Percentiles rank a stretch among this genome's conserved stretches.
These are phyloP conservation scores for Cepaea nemoralis DNA, from an alignment of 1,140 invertebrate genomes.

Conservation along the genomic window DNA sequence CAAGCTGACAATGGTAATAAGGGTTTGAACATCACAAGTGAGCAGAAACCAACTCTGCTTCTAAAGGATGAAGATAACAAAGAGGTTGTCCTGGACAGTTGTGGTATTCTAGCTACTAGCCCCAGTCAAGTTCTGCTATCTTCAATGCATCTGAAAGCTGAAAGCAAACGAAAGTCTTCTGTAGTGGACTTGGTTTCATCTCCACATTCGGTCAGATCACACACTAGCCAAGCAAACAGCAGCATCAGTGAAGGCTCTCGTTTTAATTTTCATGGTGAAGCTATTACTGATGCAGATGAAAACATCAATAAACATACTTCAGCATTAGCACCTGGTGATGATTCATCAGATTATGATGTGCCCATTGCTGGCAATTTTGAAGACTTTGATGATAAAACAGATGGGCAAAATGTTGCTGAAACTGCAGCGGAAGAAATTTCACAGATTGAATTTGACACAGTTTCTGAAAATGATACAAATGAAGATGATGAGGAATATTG, in stretches of 20 bases:
- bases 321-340: neutral
- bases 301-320: neutral
- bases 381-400: neutral
- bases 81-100: slow-evolving; percentile 58
- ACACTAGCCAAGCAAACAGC: neutral
- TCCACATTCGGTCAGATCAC: neutral
- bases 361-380: neutral
- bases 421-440: neutral
- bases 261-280: neutral
- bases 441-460: neutral
- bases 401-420: neutral
- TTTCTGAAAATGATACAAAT: neutral
- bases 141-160: slow-evolving; percentile 40
- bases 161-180: slow-evolving; percentile 29
- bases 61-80: slow-evolving; percentile 36
- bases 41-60: slow-evolving; percentile 14
- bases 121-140: slow-evolving; percentile 49
- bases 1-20: slow-evolving; percentile 23
- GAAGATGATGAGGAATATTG: slow-evolving; percentile 41
- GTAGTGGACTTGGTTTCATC: slow-evolving; percentile 17
- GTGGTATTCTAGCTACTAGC: slow-evolving; percentile 61
- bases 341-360: neutral
- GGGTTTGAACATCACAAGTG: slow-evolving; percentile 17
- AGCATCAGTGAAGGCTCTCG: neutral
- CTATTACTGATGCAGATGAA: neutral